A percentile compares a stretch with the other conserved stretches of the same genome.
Evolutionary conservation across 2,888 invertebrate genomes (phyloP).

Genomic region (Labia minor): DNA sequence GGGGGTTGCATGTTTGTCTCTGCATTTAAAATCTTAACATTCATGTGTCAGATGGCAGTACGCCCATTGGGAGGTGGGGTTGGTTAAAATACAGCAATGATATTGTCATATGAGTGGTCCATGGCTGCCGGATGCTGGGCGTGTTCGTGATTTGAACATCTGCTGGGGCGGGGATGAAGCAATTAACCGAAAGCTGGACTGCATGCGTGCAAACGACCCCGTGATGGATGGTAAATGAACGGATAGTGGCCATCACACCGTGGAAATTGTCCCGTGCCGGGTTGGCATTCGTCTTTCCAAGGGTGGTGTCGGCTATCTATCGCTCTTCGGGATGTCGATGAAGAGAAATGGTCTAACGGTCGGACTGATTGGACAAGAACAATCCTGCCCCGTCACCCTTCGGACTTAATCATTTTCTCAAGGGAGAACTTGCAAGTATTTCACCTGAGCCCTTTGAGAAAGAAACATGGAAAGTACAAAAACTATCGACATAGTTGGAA

Average conservation of each 20-base stretch:
- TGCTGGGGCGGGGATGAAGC: constrained; percentile 7
- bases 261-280: neutral
- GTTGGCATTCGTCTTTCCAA: neutral
- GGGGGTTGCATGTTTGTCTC: neutral
- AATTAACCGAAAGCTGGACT: neutral
- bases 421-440: neutral
- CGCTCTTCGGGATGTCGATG: neutral
- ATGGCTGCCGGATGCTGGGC: constrained; percentile 8
- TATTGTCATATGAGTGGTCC: constrained; percentile 13
- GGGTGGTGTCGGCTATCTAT: neutral
- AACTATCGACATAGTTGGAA: too few relatives aligned
- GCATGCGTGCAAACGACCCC: constrained; percentile 8
- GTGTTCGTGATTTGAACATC: constrained; percentile 13
- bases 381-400: neutral
- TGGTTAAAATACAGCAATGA: constrained; percentile 4
- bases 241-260: neutral
- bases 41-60: constrained; percentile 2
- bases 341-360: neutral
- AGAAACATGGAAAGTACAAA: too few relatives aligned
- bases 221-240: constrained; percentile 13
- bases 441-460: constrained; percentile 1
- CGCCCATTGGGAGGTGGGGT: neutral
- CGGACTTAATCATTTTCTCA: neutral
- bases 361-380: constrained; percentile 6
- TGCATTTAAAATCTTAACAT: constrained; percentile 8